These are phyloP conservation scores for Myotis planiceps DNA, from an alignment of 2,797 vertebrate species.

Conservation along the genomic window DNA sequence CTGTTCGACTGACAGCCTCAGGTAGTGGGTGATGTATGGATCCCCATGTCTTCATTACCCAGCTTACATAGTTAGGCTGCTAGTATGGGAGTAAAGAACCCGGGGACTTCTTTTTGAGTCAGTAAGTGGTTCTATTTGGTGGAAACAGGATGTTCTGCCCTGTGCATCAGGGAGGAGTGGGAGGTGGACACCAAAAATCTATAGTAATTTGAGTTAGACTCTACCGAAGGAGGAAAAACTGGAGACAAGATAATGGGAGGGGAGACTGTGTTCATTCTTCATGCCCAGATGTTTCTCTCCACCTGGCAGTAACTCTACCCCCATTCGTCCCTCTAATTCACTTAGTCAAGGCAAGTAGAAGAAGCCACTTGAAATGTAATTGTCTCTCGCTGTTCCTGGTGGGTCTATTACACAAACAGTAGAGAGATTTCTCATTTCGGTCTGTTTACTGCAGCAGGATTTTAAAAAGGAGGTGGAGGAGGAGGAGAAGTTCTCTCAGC, in stretches of 20 bases:
- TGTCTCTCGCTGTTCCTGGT: conserved; percentile 60
- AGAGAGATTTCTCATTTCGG: conserved; percentile 73
- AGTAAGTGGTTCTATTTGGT: neutral
- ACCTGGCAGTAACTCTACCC: neutral
- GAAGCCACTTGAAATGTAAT: conserved; percentile 58
- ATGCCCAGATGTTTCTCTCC: conserved; percentile 63
- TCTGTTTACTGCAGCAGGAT: conserved; percentile 37
- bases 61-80: neutral
- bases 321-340: conserved; percentile 43
- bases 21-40: neutral
- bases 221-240: neutral
- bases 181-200: neutral
- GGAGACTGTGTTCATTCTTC: conserved; percentile 27
- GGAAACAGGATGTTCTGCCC: neutral
- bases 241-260: neutral
- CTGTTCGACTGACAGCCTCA: neutral
- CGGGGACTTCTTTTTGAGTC: neutral
- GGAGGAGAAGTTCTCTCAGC: neutral
- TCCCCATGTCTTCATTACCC: neutral
- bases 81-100: neutral
- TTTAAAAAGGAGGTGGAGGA: neutral
- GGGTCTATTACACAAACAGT: conserved; percentile 70
- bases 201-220: neutral
- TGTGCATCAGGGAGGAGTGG: neutral
- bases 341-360: conserved; percentile 66